These are phyloP conservation scores for Drosophila sucinea DNA, from an alignment of 1,140 invertebrate genomes.

Conservation along the genomic window DNA sequence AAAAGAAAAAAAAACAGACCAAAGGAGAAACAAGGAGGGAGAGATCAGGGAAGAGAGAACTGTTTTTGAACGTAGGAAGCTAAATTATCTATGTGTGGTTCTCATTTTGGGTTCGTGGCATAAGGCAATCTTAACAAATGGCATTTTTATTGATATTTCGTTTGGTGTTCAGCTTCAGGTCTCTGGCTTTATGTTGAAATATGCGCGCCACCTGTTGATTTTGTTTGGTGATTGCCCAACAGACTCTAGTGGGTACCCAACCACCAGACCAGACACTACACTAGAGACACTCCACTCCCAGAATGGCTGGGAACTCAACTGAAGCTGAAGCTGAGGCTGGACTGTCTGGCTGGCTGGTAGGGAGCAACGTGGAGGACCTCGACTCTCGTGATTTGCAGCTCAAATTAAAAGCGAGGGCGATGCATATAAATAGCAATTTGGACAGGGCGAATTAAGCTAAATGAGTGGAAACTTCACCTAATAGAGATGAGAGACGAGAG, in stretches of 20 bases:
- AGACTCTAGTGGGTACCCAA: background rate
- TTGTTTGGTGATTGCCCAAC: constrained; percentile 65
- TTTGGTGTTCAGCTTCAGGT: constrained; percentile 54
- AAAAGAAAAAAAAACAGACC: constrained; percentile 45
- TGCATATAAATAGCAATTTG: constrained; percentile 80
- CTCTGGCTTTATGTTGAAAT: constrained; percentile 73
- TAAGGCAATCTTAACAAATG: constrained; percentile 73
- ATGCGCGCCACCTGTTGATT: constrained; percentile 80
- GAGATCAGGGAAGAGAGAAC: constrained; percentile 34
- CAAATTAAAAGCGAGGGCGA: constrained; percentile 79
- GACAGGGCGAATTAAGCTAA: constrained; percentile 76
- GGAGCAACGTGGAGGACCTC: constrained; percentile 15
- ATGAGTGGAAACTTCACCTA: constrained; percentile 59
- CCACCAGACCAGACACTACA: background rate
- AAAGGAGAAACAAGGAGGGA: constrained; percentile 23
- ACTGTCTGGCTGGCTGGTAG: constrained; percentile 1
- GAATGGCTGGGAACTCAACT: constrained; percentile 15
- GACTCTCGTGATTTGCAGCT: constrained; percentile 72
- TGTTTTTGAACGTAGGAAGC: constrained; percentile 34
- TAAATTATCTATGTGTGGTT: constrained; percentile 75
- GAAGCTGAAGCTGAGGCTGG: constrained; percentile 4
- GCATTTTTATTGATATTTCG: constrained; percentile 82
- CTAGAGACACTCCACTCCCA: constrained; percentile 13
- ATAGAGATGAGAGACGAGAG: constrained; percentile 9
- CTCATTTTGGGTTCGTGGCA: constrained; percentile 53